Evolutionary conservation across 2,797 vertebrate species (phyloP).

Genomic region (Neosalanx taihuensis): DNA sequence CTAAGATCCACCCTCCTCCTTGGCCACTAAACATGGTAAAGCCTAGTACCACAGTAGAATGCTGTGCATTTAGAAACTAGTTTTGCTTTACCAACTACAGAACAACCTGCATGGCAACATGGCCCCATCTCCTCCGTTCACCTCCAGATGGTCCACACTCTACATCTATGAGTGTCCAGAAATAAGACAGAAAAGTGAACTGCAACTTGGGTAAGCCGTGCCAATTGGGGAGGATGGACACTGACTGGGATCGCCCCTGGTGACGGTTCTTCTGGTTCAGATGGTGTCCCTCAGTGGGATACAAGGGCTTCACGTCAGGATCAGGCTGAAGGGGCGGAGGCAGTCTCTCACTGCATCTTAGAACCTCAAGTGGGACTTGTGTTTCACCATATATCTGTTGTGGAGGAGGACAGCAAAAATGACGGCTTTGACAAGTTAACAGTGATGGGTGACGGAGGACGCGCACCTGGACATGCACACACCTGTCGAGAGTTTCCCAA

Average conservation of each 20-base stretch:
- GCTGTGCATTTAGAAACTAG: slow-evolving; percentile 53
- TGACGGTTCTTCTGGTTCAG: slow-evolving; percentile 61
- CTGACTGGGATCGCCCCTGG: slow-evolving; percentile 28
- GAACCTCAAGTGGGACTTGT: slow-evolving; percentile 98
- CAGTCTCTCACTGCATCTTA: slow-evolving; percentile 69
- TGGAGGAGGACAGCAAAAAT: neutral
- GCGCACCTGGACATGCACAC: neutral
- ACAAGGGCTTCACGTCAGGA: neutral
- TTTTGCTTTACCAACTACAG: slow-evolving; percentile 60
- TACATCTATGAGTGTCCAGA: neutral
- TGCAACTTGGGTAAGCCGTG: slow-evolving; percentile 22
- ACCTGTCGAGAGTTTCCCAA: slow-evolving; percentile 99
- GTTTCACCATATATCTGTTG: slow-evolving; percentile 96
- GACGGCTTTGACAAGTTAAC: neutral
- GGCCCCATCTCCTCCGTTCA: neutral
- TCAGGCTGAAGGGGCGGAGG: slow-evolving; percentile 22
- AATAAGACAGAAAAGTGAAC: slow-evolving; percentile 30
- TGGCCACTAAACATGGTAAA: neutral
- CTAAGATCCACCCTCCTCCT: neutral
- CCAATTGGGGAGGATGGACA: slow-evolving; percentile 2
- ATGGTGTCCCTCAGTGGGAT: slow-evolving; percentile 6
- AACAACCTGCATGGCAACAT: slow-evolving; percentile 42
- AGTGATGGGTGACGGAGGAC: neutral
- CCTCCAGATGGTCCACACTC: slow-evolving; percentile 36
- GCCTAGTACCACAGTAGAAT: slow-evolving; percentile 22